Evolutionary conservation across 2,797 vertebrate species (phyloP).

Genomic region (Artibeus lituratus): DNA sequence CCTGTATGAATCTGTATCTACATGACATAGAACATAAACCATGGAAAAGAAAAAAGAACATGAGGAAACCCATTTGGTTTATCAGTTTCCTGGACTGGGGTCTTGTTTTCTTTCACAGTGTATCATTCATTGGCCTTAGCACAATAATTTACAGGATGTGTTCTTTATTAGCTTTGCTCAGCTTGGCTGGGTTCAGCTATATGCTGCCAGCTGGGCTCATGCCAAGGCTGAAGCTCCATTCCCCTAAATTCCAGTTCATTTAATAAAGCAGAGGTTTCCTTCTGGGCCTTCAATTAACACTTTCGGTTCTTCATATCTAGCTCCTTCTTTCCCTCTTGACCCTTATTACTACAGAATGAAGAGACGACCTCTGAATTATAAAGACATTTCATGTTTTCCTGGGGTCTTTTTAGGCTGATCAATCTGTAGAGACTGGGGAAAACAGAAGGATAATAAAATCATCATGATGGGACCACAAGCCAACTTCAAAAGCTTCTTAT

Average conservation of each 20-base stretch:
- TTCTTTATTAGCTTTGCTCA: conserved; percentile 58
- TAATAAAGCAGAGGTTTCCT: conserved; percentile 62
- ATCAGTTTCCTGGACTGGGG: background rate
- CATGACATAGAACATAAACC: conserved; percentile 10
- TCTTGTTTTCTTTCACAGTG: conserved; percentile 57
- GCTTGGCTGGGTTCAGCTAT: conserved; percentile 32
- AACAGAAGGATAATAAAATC: conserved; percentile 20
- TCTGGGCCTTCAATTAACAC: conserved; percentile 61
- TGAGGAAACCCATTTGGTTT: background rate
- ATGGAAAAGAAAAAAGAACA: conserved; percentile 51
- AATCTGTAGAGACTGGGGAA: background rate
- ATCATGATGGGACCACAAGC: background rate
- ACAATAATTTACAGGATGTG: conserved; percentile 18
- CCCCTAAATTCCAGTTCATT: conserved; percentile 65
- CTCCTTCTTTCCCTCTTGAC: background rate
- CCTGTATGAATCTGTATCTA: background rate
- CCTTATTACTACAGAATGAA: background rate
- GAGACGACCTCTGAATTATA: conserved; percentile 24
- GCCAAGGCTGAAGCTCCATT: conserved; percentile 75
- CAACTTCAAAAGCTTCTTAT: conserved; percentile 9
- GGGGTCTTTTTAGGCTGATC: background rate
- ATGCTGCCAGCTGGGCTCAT: conserved; percentile 76
- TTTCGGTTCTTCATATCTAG: conserved; percentile 32
- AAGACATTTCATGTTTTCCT: background rate
- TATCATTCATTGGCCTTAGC: background rate